Base-by-base conservation (phyloP, 2,797 vertebrate genomes). In the Peromyscus melanophrys region DNA sequence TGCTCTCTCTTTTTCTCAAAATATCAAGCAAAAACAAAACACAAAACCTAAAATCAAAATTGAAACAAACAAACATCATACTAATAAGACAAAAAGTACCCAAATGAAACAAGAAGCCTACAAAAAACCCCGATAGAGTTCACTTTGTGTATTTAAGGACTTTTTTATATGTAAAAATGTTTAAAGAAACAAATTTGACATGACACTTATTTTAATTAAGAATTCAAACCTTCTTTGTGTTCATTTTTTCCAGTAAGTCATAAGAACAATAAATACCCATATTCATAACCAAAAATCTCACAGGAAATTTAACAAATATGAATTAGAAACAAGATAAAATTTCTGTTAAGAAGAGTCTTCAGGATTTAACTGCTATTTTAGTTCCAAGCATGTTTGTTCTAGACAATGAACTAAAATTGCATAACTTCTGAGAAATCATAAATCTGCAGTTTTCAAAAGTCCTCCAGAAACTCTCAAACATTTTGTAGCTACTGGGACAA, bases 331-430 rank as follows among this genome's bases (percentile, higher is more conserved):
- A 73, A 23, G 11, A 89, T 43, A 73, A 27, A 19, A 78, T 52
- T 69, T 69, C 19, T 27, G 7, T 80, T 27, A 55, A 71, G 52
- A 49, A 4, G 3, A 17, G 34, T 71, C 21, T 37, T 31, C 14
- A 9, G 1, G 4, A 59, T 71, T 67, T 31, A 14, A 31, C 2
- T 6, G 10, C 16, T n/a, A 1, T 65, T 13, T 13, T 25, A 29
- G 3, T 3, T 7, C 37, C 16, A 1, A 4, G 16, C 1, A 5
- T 14, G 13, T 65, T 27, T 19, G 0, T 57, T 61, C 6, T 71
- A 40, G n/a, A 61, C 25, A 31, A 19, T 13, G 4, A 82, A 16
- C 27, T 13, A 2, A 19, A 73, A 52, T 12, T 14, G 1, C 1
- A 40, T 25, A 7, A 29, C 43, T 57, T 43, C 52, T 49, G 71